These are phyloP conservation scores for Pocillopora meandrina DNA, from an alignment of 92 coral and sea anemone genomes.

Conservation along the genomic window DNA sequence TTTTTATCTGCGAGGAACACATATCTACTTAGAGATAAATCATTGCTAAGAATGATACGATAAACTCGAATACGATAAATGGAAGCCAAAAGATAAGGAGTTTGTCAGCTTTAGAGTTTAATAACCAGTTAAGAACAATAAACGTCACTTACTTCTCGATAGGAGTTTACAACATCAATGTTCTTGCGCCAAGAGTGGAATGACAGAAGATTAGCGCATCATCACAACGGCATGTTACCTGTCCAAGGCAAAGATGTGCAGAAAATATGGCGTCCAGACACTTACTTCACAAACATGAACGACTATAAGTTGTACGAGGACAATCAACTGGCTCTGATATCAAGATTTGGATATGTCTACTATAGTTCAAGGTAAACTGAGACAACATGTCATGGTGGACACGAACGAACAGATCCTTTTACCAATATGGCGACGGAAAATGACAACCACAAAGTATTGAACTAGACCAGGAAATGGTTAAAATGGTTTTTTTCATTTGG, in stretches of 20 bases:
- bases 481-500: no score
- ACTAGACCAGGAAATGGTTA: no score
- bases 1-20: no score
- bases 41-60: no score
- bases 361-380: conserved; percentile 86
- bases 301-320: conserved; percentile 75
- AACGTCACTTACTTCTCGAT: neutral
- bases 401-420: neutral
- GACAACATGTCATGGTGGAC: neutral
- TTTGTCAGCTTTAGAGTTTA: no score
- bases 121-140: no score
- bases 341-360: conserved; percentile 86
- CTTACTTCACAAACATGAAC: conserved; percentile 88
- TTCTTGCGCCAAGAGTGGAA: conserved; percentile 92
- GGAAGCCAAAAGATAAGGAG: no score
- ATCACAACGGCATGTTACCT: conserved; percentile 76
- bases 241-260: conserved; percentile 83
- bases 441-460: neutral
- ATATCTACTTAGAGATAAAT: no score
- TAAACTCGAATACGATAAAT: no score
- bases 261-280: conserved; percentile 94
- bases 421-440: neutral
- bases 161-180: conserved; percentile 95
- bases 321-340: conserved; percentile 88
- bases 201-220: conserved; percentile 82